Evolutionary conservation across 2,888 invertebrate genomes (phyloP).

Genomic region (Tenthredo mesomela): DNA sequence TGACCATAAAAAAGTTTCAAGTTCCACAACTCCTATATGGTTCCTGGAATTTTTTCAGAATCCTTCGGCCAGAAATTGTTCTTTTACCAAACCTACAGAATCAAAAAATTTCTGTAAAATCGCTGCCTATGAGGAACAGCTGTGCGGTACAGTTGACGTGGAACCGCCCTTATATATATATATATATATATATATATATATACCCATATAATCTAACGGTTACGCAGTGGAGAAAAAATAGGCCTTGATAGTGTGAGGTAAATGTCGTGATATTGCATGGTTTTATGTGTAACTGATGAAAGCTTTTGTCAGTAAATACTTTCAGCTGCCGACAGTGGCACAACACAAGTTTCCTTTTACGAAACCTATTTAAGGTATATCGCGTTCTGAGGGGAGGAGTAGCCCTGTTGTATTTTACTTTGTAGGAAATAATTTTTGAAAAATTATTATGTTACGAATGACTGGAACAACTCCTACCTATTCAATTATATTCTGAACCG

Average conservation of each 20-base stretch:
- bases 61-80: background rate
- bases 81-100: background rate
- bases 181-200: no score
- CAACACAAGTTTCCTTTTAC: conserved; percentile 49
- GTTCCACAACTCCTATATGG: background rate
- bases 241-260: background rate
- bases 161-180: background rate
- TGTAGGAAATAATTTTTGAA: background rate
- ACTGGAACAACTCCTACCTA: background rate
- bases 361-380: conserved; percentile 4
- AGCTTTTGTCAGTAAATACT: conserved; percentile 46
- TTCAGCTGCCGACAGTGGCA: conserved; percentile 31
- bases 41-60: background rate
- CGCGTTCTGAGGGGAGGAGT: background rate
- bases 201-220: background rate
- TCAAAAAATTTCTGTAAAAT: background rate
- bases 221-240: background rate
- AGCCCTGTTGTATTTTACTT: background rate
- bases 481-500: background rate
- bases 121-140: background rate
- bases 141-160: background rate
- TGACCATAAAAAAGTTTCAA: background rate
- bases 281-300: conserved; percentile 42
- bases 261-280: background rate
- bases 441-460: background rate